A percentile compares a stretch with the other conserved stretches of the same genome.
Conservation (phyloP, 2,797 vertebrate species). For the Arnoldichthys spilopterus region DNA sequence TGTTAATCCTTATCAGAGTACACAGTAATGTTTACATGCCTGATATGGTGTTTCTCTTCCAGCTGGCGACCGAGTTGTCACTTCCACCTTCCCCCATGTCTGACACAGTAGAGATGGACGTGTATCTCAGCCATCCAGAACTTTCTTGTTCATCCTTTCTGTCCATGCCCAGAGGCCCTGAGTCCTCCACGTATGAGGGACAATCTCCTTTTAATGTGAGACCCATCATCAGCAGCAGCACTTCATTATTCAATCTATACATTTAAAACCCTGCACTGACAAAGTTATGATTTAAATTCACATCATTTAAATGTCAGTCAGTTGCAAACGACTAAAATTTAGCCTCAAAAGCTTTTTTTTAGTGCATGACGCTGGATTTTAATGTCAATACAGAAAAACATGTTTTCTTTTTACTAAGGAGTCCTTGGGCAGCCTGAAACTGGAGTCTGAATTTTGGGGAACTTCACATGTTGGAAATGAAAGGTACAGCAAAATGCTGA, state of each 20-base stretch:
- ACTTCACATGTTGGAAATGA: slow-evolving; percentile 63
- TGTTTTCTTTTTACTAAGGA: slow-evolving; percentile 46
- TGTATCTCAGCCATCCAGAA: slow-evolving; percentile 68
- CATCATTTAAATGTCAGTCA: too few relatives aligned
- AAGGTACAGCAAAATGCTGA: slow-evolving; percentile 40
- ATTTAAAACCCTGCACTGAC: too few relatives aligned
- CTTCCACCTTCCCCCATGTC: slow-evolving; percentile 67
- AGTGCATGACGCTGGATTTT: too few relatives aligned
- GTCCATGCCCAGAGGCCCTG: slow-evolving; percentile 67
- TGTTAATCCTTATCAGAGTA: not conserved
- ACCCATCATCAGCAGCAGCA: not conserved
- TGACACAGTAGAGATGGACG: slow-evolving; percentile 80
- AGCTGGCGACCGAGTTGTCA: slow-evolving; percentile 75
- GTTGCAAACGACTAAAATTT: too few relatives aligned
- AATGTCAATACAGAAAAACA: too few relatives aligned
- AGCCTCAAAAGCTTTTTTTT: too few relatives aligned
- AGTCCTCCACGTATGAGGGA: slow-evolving; percentile 63
- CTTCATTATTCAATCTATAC: not conserved
- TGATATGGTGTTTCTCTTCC: slow-evolving; percentile 38
- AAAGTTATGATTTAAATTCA: too few relatives aligned
- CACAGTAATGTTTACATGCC: not conserved
- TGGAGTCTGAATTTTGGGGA: slow-evolving; percentile 73
- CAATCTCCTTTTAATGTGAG: slow-evolving; percentile 77
- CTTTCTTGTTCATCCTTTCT: slow-evolving; percentile 71
- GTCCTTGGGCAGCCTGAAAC: slow-evolving; percentile 71